These are phyloP conservation scores for Tachina grossa DNA, from an alignment of 2,888 invertebrate genomes.

Conservation along the genomic window DNA sequence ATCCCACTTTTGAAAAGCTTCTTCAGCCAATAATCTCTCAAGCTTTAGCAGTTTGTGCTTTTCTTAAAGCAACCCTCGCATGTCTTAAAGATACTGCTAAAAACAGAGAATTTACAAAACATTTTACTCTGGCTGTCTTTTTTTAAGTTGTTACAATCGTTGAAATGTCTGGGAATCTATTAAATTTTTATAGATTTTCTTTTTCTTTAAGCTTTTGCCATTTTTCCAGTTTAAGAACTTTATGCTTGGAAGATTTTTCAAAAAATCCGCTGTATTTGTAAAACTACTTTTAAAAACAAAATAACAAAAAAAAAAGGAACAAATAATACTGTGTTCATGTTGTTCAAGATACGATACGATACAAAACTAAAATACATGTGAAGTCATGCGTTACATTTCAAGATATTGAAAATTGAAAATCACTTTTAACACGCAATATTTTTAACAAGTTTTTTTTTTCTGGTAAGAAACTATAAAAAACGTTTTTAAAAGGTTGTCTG, in stretches of 20 bases:
- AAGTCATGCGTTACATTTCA: constrained; percentile 68
- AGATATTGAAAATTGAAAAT: constrained; percentile 70
- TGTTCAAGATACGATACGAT: constrained; percentile 39
- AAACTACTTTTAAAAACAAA: constrained; percentile 26
- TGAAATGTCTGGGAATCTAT: constrained; percentile 62
- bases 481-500: constrained; percentile 54
- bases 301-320: neutral
- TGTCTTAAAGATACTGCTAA: constrained; percentile 11
- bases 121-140: constrained; percentile 2
- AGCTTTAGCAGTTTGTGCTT: too few relatives aligned
- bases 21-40: too few relatives aligned
- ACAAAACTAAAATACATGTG: constrained; percentile 46
- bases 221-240: constrained; percentile 64
- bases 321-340: constrained; percentile 39
- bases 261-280: constrained; percentile 56
- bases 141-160: constrained; percentile 9
- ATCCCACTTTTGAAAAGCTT: too few relatives aligned
- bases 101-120: neutral
- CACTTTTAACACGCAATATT: constrained; percentile 69
- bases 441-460: constrained; percentile 41
- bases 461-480: constrained; percentile 20
- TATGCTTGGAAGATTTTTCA: constrained; percentile 57
- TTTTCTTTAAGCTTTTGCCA: constrained; percentile 16
- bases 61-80: neutral
- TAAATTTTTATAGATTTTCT: constrained; percentile 22